Evolutionary conservation across 1,140 invertebrate genomes (phyloP).

Genomic region (Neoseiulus cucumeris): DNA sequence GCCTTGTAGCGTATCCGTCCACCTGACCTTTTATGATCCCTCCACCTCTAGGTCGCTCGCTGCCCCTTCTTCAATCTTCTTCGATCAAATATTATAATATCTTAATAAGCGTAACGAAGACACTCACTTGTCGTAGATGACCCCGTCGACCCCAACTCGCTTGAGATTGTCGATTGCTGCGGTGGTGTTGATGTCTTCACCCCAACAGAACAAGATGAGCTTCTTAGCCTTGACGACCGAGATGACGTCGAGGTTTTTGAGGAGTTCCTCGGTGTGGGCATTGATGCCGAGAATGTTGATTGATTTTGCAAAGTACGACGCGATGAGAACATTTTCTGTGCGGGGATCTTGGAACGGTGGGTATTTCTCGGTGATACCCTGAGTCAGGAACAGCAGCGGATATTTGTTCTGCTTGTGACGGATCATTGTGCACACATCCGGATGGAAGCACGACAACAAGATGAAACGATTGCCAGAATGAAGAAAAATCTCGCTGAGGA

Average conservation of each 20-base stretch:
- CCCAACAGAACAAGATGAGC: slow-evolving; percentile 83
- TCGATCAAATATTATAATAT: too few species aligned
- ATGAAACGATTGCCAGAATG: slow-evolving; percentile 54
- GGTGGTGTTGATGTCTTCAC: slow-evolving; percentile 75
- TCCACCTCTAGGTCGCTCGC: too few species aligned
- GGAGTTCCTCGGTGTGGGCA: slow-evolving; percentile 71
- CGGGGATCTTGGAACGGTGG: slow-evolving; percentile 41
- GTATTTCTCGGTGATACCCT: slow-evolving; percentile 59
- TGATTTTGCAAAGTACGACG: slow-evolving; percentile 56
- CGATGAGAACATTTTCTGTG: slow-evolving; percentile 54
- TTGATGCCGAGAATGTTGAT: slow-evolving; percentile 61
- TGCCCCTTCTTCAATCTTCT: too few species aligned
- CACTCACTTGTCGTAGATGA: slow-evolving; percentile 70
- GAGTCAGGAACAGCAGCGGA: slow-evolving; percentile 76
- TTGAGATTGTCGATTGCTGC: slow-evolving; percentile 67
- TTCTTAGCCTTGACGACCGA: slow-evolving; percentile 49
- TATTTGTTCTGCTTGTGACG: slow-evolving; percentile 82
- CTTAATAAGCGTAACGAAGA: too few species aligned
- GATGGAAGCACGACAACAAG: slow-evolving; percentile 83
- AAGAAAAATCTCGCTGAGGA: slow-evolving; percentile 52
- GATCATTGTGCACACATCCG: slow-evolving; percentile 77
- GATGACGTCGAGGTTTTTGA: slow-evolving; percentile 57
- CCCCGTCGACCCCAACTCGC: slow-evolving; percentile 63
- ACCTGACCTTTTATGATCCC: too few species aligned
- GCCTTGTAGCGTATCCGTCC: too few species aligned